phyloP scores from a whole-genome alignment of 2,888 invertebrate species.

The Dioctria linearis region DNA sequence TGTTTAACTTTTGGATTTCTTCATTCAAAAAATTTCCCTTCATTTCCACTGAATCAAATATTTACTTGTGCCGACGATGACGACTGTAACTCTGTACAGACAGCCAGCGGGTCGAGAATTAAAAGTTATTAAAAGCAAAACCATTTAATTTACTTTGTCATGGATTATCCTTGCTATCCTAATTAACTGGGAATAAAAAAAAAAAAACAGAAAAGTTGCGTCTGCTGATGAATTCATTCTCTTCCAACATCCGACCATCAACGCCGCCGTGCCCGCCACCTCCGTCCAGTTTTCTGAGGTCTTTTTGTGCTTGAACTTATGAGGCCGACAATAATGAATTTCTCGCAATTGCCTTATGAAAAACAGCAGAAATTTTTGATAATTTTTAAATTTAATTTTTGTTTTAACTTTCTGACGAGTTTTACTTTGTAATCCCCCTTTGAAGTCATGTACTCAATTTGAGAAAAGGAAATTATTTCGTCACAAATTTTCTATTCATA shows the following conservation, averaged over 20 bases:
- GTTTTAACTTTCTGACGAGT: constrained; percentile 32
- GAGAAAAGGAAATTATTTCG: too few species aligned
- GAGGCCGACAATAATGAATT: constrained; percentile 44
- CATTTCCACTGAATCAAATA: constrained; percentile 50
- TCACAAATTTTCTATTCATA: too few species aligned
- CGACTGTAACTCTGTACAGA: not conserved
- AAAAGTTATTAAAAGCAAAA: constrained; percentile 52
- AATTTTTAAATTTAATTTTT: constrained; percentile 34
- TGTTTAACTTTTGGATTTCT: constrained; percentile 52
- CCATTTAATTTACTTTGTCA: constrained; percentile 53
- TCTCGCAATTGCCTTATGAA: constrained; percentile 13
- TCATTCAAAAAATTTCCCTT: constrained; percentile 50
- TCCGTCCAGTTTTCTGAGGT: not conserved
- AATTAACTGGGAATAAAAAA: constrained; percentile 34
- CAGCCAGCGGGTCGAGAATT: constrained; percentile 46
- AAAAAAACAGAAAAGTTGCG: not conserved
- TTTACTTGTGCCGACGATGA: constrained; percentile 21
- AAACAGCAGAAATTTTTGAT: constrained; percentile 28
- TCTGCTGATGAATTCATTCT: not conserved
- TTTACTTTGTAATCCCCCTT: too few species aligned
- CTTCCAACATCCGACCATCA: not conserved
- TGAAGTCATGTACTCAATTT: too few species aligned
- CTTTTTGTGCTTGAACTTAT: not conserved
- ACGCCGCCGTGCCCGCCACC: too few species aligned
- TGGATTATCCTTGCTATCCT: constrained; percentile 51